Evolutionary conservation across 1,140 invertebrate genomes (phyloP).

Genomic region (Oncopodura yosiiana): DNA sequence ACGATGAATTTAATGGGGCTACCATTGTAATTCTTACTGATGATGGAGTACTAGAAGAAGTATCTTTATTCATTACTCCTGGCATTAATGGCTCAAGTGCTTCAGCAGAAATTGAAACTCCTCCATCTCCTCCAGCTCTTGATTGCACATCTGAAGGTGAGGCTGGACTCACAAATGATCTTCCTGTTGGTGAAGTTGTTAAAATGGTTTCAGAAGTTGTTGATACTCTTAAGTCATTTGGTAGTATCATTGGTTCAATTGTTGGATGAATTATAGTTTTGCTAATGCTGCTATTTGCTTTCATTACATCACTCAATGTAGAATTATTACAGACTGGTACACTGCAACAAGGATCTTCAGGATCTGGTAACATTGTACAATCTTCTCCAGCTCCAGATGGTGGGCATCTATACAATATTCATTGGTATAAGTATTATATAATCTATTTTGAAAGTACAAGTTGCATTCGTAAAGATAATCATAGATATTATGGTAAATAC

Average conservation of each 20-base stretch:
- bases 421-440: too few species aligned
- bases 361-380: slow-evolving; percentile 61
- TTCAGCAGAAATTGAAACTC: background rate
- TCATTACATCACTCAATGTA: slow-evolving; percentile 33
- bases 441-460: too few species aligned
- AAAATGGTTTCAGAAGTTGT: background rate
- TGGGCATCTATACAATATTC: slow-evolving; percentile 50
- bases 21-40: slow-evolving; percentile 19
- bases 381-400: slow-evolving; percentile 47
- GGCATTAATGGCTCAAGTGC: background rate
- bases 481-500: too few species aligned
- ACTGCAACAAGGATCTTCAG: slow-evolving; percentile 70
- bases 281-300: slow-evolving; percentile 5
- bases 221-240: background rate
- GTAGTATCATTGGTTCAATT: background rate
- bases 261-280: background rate
- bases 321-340: slow-evolving; percentile 42
- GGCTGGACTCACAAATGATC: background rate
- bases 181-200: slow-evolving; percentile 4
- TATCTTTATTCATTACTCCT: background rate
- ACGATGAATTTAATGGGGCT: slow-evolving; percentile 26
- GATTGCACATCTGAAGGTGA: too few species aligned
- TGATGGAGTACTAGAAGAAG: slow-evolving; percentile 1
- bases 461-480: too few species aligned
- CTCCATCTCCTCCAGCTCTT: background rate